Evolutionary conservation across 2,797 vertebrate genomes (phyloP).

Genomic region (Phylloscopus collybita): DNA sequence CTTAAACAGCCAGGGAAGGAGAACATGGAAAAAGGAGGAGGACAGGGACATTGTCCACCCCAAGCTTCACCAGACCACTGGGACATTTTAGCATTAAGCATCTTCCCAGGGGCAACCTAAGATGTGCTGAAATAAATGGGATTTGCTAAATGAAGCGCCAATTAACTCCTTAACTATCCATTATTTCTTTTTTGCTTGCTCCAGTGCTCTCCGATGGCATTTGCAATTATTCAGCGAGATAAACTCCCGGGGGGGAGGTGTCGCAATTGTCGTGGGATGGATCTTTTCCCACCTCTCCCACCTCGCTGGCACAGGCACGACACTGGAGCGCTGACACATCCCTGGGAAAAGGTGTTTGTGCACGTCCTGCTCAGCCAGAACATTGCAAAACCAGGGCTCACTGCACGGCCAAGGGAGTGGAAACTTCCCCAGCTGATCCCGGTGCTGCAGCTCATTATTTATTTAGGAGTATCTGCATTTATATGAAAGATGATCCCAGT

Average conservation of each 20-base stretch:
- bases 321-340: not conserved
- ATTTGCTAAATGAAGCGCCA: not conserved
- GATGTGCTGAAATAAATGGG: not conserved
- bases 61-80: not conserved
- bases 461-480: not conserved
- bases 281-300: not conserved
- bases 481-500: not conserved
- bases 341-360: not conserved
- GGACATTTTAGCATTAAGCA: not conserved
- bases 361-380: conserved; percentile 8
- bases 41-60: not conserved
- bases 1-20: not conserved
- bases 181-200: not conserved
- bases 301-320: not conserved
- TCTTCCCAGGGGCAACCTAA: not conserved
- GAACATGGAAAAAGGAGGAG: not conserved
- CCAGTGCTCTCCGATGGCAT: not conserved
- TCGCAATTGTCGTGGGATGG: conserved; percentile 14
- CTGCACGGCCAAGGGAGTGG: not conserved
- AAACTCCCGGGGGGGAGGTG: not conserved
- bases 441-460: conserved; percentile 8
- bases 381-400: conserved; percentile 21
- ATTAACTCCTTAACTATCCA: not conserved
- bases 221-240: not conserved
- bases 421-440: not conserved